Conservation (phyloP, 2,113 vertebrate genomes). For the human region DNA sequence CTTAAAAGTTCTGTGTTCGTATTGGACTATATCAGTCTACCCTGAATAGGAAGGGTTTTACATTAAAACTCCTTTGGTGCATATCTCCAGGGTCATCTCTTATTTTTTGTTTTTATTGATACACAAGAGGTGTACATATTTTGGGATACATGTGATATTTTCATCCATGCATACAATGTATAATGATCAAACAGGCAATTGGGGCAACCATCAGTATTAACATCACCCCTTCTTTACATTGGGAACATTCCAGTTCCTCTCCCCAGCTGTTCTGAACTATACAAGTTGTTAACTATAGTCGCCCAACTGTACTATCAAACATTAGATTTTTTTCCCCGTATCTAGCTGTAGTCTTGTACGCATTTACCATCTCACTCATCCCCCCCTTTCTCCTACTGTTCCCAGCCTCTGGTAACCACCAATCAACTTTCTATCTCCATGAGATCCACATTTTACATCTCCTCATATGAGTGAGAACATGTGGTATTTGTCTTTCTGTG, state of each 20-base stretch:
- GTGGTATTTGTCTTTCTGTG: neutral
- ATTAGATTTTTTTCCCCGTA: neutral
- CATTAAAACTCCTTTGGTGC: neutral
- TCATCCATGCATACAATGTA: neutral
- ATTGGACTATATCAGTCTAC: neutral
- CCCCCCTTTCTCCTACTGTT: neutral
- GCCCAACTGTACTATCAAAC: neutral
- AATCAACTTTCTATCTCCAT: neutral
- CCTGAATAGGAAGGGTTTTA: neutral
- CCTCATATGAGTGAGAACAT: neutral
- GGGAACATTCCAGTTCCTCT: neutral
- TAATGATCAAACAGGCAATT: neutral
- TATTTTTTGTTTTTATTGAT: neutral
- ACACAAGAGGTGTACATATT: neutral
- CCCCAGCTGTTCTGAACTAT: neutral
- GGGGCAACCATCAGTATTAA: neutral
- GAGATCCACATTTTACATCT: neutral
- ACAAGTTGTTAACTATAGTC: neutral
- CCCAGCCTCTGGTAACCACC: neutral
- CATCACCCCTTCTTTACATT: neutral
- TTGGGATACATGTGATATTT: neutral
- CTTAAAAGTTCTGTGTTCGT: constrained; percentile 1
- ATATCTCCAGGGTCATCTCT: neutral
- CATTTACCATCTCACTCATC: neutral
- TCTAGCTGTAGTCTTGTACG: neutral